phyloP scores from a whole-genome alignment of 2,113 vertebrate genomes.

The Microtus richardsoni region DNA sequence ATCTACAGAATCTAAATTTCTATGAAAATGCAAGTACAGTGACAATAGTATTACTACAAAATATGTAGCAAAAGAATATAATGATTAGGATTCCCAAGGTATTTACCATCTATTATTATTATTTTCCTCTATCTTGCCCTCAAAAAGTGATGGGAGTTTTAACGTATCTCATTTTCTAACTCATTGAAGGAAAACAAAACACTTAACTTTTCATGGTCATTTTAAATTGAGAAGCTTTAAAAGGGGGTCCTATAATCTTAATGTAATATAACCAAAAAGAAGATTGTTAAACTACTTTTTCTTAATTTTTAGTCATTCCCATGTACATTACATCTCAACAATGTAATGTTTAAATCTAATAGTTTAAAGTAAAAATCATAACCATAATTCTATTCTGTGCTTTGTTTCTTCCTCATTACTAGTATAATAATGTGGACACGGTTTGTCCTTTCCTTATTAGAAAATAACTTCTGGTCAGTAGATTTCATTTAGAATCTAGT shows the following conservation, averaged over 20 bases:
- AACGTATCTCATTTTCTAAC: not conserved
- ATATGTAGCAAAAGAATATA: not conserved
- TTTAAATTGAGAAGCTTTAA: not conserved
- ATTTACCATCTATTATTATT: not conserved
- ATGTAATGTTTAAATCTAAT: not conserved
- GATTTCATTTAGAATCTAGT: not conserved
- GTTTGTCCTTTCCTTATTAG: not conserved
- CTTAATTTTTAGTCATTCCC: not conserved
- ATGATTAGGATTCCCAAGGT: not conserved
- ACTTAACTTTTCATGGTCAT: not conserved
- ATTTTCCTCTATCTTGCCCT: not conserved
- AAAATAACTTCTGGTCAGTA: not conserved
- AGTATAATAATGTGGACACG: not conserved
- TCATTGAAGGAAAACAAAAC: not conserved
- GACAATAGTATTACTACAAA: not conserved
- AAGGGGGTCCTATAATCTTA: not conserved
- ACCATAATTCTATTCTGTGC: not conserved
- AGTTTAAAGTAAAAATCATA: not conserved
- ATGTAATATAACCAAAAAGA: not conserved
- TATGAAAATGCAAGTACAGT: not conserved
- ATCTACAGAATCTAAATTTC: not conserved
- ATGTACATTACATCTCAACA: not conserved
- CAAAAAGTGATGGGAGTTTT: accelerated
- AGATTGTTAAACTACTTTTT: not conserved
- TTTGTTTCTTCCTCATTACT: not conserved